Percentiles rank a stretch among this genome's conserved stretches.
These are phyloP conservation scores for Deilephila porcellus DNA, from an alignment of 2,888 invertebrate genomes.

Conservation along the genomic window DNA sequence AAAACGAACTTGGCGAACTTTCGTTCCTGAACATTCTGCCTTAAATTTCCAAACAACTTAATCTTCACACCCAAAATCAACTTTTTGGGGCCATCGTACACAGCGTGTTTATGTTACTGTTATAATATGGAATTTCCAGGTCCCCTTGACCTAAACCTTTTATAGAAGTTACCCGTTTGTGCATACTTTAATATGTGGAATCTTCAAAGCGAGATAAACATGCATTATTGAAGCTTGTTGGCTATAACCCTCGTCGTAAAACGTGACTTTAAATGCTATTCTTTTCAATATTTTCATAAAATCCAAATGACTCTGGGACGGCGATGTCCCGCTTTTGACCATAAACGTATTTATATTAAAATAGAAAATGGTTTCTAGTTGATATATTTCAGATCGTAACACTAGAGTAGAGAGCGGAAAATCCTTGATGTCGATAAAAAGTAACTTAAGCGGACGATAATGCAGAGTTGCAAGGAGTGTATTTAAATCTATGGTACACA, in stretches of 20 bases:
- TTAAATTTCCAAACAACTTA: too few species aligned
- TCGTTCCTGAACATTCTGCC: too few species aligned
- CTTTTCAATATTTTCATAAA: constrained; percentile 33
- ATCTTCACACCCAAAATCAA: too few species aligned
- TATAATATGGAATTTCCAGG: too few species aligned
- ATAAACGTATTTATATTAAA: constrained; percentile 27
- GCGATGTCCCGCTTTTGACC: constrained; percentile 24
- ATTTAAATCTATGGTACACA: too few species aligned
- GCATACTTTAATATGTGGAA: neutral
- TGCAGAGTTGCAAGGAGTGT: too few species aligned
- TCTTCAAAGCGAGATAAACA: constrained; percentile 24
- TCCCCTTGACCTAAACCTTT: neutral
- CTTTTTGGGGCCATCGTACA: too few species aligned
- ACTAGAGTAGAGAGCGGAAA: neutral
- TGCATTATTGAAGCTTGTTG: constrained; percentile 12
- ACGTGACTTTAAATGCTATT: constrained; percentile 24
- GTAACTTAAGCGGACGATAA: too few species aligned
- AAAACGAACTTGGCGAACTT: too few species aligned
- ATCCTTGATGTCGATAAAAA: too few species aligned
- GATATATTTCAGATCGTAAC: constrained; percentile 2
- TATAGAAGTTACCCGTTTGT: neutral
- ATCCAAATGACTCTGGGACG: constrained; percentile 24
- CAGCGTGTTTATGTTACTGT: too few species aligned
- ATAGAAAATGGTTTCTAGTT: neutral
- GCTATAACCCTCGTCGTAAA: constrained; percentile 20